phyloP scores from a whole-genome alignment of 1,140 invertebrate species.

The Episyrphus balteatus region DNA sequence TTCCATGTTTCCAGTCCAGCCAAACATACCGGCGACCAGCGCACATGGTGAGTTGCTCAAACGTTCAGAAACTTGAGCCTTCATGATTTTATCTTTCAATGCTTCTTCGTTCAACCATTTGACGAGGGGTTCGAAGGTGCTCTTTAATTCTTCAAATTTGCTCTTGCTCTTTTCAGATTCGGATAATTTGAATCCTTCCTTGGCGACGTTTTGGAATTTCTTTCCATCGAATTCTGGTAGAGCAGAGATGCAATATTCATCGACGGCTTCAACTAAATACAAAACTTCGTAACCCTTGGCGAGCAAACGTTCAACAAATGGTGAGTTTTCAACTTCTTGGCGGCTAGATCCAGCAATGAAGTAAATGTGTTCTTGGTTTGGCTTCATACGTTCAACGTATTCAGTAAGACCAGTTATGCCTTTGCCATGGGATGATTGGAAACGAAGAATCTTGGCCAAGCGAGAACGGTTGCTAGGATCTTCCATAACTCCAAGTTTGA shows the following conservation, averaged over 20 bases:
- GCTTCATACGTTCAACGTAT: conserved; percentile 93
- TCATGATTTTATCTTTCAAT: conserved; percentile 74
- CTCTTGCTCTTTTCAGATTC: conserved; percentile 76
- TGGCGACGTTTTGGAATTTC: conserved; percentile 99
- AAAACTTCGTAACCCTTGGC: conserved; percentile 95
- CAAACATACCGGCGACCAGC: conserved; percentile 91
- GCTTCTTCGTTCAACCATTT: conserved; percentile 83
- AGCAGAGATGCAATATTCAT: conserved; percentile 94
- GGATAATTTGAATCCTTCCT: conserved; percentile 88
- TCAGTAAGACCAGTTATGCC: conserved; percentile 68
- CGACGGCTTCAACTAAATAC: conserved; percentile 91
- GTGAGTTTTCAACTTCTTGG: conserved; percentile 84
- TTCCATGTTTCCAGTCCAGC: conserved; percentile 99
- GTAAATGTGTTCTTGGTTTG: conserved; percentile 93
- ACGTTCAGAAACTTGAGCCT: conserved; percentile 80
- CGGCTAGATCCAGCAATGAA: conserved; percentile 87
- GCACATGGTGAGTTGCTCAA: conserved; percentile 90
- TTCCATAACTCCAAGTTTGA: conserved; percentile 96
- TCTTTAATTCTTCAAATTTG: conserved; percentile 66
- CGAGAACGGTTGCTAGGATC: conserved; percentile 92
- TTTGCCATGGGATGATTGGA: conserved; percentile 71
- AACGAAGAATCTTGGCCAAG: conserved; percentile 87
- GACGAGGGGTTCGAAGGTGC: conserved; percentile 78
- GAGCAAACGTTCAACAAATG: conserved; percentile 89
- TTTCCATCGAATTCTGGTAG: conserved; percentile 98